Evolutionary conservation across 1,140 invertebrate genomes (phyloP).

Genomic region (Dreissena polymorpha): DNA sequence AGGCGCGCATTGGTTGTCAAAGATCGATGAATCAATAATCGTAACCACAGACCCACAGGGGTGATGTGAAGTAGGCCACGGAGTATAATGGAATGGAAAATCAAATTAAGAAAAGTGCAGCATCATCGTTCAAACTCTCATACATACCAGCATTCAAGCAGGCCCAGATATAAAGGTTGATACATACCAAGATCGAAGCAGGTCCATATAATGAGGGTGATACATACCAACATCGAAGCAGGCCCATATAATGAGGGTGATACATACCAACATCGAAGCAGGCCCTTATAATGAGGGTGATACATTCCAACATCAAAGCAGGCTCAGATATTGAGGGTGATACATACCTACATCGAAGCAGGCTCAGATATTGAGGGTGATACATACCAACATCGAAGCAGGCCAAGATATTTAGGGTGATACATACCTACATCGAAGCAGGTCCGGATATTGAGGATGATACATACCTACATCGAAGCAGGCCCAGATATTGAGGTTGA

Average conservation of each 20-base stretch:
- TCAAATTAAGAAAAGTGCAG: too few species aligned
- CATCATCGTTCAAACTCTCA: background rate
- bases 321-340: slow-evolving; percentile 55
- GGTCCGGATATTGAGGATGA: slow-evolving; percentile 53
- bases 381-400: slow-evolving; percentile 53
- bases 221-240: slow-evolving; percentile 53
- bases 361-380: slow-evolving; percentile 55
- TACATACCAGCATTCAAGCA: background rate
- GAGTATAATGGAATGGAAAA: too few species aligned
- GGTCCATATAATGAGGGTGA: slow-evolving; percentile 53
- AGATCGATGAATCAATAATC: too few species aligned
- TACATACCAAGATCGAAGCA: slow-evolving; percentile 49
- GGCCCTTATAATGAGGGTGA: slow-evolving; percentile 55
- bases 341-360: slow-evolving; percentile 53
- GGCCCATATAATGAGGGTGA: slow-evolving; percentile 55
- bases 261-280: slow-evolving; percentile 53
- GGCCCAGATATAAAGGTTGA: background rate
- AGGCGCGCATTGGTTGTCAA: too few species aligned
- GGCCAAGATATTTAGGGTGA: slow-evolving; percentile 54
- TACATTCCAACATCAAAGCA: slow-evolving; percentile 53
- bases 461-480: slow-evolving; percentile 53
- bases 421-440: slow-evolving; percentile 53
- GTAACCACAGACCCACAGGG: too few species aligned
- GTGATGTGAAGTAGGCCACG: too few species aligned
- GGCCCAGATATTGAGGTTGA: slow-evolving; percentile 54